Percentiles rank a stretch among this genome's conserved stretches.
Conservation (phyloP, 2,888 invertebrate genomes). For the Thysanoteuthis rhombus region DNA sequence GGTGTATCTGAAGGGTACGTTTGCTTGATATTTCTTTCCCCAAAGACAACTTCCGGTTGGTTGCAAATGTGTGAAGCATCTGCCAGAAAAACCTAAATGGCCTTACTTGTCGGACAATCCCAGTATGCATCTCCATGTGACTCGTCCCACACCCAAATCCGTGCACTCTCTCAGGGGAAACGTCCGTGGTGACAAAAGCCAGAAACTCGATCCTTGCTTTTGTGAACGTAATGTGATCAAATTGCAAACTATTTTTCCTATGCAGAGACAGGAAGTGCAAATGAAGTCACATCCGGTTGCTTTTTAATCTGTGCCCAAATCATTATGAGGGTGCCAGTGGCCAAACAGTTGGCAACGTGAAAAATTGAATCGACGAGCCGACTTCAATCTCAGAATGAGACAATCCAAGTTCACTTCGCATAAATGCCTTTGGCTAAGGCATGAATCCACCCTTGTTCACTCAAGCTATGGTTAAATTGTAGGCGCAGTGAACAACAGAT, state of each 20-base stretch:
- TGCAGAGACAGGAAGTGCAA: not conserved
- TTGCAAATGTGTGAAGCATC: not conserved
- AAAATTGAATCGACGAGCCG: too few relatives aligned
- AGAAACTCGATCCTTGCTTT: not conserved
- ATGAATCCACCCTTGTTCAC: too few relatives aligned
- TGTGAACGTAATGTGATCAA: not conserved
- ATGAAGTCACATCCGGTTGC: not conserved
- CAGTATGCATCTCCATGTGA: not conserved
- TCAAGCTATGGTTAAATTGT: too few relatives aligned
- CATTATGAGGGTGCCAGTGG: too few relatives aligned
- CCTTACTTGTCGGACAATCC: not conserved
- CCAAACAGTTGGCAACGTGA: too few relatives aligned
- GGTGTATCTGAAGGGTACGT: not conserved
- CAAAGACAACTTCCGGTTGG: not conserved
- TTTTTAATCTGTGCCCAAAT: not conserved
- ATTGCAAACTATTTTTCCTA: not conserved
- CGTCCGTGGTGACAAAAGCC: not conserved
- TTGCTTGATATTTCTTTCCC: not conserved
- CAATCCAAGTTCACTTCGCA: too few relatives aligned
- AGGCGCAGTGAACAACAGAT: too few relatives aligned
- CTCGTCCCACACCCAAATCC: not conserved
- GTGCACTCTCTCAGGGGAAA: not conserved
- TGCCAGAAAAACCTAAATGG: not conserved
- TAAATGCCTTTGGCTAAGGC: too few relatives aligned
- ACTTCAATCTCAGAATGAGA: too few relatives aligned